Evolutionary conservation across 2,888 invertebrate species (phyloP).

Genomic region (Caenorhabditis sp.): DNA sequence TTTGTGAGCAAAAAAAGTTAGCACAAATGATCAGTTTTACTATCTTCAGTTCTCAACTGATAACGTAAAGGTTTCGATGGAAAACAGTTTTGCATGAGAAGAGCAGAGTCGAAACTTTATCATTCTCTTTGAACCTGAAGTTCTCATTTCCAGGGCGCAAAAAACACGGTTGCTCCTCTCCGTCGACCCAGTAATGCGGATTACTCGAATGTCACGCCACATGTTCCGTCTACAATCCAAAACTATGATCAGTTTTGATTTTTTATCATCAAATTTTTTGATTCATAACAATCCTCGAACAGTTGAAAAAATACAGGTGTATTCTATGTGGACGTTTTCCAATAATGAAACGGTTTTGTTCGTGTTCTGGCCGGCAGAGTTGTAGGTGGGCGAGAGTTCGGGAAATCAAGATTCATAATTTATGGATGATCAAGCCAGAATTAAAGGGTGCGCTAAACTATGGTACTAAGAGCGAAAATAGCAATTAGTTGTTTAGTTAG

Average conservation of each 20-base stretch:
- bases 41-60: not conserved
- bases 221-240: not conserved
- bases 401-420: too few relatives aligned
- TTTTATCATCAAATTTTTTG: not conserved
- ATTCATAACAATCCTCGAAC: not conserved
- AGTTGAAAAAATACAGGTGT: not conserved
- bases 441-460: too few relatives aligned
- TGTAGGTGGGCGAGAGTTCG: too few relatives aligned
- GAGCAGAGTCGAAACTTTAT: not conserved
- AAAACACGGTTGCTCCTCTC: slow-evolving; percentile 36
- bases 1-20: not conserved
- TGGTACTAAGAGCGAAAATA: too few relatives aligned
- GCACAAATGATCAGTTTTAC: not conserved
- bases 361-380: too few relatives aligned
- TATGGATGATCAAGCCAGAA: too few relatives aligned
- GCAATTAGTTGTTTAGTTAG: too few relatives aligned
- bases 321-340: not conserved
- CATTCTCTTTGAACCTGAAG: not conserved
- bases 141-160: slow-evolving; percentile 10
- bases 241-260: slow-evolving; percentile 10
- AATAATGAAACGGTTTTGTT: not conserved
- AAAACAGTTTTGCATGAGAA: not conserved
- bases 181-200: slow-evolving; percentile 20
- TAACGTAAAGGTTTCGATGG: not conserved
- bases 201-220: slow-evolving; percentile 6